Evolutionary conservation across 2,113 vertebrate species (phyloP).

Genomic region (Lophochroa leadbeateri): DNA sequence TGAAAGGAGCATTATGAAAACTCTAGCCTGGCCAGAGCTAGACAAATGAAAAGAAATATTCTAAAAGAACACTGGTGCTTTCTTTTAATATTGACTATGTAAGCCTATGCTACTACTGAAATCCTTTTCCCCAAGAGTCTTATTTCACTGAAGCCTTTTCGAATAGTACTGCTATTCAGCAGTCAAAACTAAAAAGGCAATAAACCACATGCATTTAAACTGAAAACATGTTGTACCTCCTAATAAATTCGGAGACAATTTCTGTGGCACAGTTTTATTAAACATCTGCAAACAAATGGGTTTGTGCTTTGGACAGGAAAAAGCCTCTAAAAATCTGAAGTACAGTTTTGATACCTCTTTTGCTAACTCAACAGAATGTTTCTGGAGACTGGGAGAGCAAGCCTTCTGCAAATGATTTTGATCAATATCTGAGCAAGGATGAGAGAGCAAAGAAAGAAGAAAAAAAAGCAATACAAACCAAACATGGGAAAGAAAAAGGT

Average conservation of each 20-base stretch:
- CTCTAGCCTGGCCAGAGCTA: not conserved
- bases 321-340: not conserved
- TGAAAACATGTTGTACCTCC: not conserved
- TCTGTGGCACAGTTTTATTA: not conserved
- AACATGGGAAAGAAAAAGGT: not conserved
- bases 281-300: not conserved
- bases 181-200: not conserved
- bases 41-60: not conserved
- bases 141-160: not conserved
- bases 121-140: not conserved
- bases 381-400: not conserved
- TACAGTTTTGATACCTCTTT: not conserved
- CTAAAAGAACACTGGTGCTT: not conserved
- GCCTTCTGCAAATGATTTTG: not conserved
- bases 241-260: not conserved
- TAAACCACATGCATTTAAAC: not conserved
- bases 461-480: not conserved
- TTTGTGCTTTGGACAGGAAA: not conserved
- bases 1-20: not conserved
- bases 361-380: not conserved
- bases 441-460: not conserved
- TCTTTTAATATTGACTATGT: not conserved
- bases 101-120: not conserved
- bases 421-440: not conserved
- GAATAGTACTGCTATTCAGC: not conserved